Evolutionary conservation across 2,113 vertebrate genomes (phyloP), one percentile per base, ranked within the genome.

Genomic region (Montifringilla adamsi): DNA sequence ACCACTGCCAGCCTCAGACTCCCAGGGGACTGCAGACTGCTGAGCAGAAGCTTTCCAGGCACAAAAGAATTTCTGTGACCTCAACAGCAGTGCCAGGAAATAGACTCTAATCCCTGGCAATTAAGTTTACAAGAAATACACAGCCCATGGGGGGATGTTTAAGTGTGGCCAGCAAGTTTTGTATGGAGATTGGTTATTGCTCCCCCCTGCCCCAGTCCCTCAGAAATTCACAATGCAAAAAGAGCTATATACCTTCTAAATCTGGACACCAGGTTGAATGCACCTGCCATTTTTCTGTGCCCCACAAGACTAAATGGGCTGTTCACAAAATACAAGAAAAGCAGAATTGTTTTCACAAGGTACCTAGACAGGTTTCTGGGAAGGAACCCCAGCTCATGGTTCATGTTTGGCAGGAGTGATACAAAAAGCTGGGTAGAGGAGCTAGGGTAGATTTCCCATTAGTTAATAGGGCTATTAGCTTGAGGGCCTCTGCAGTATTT

Each of bases 61-160:
- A 83, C 43, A 44, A 72, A 83, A 53, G 79, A 77, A 72, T 43
- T 89, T 55, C 72, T 80, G 75, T 82, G 77, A 73, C 59, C 60
- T 95, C 43, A 82, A 43, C 3, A 28, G 58, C 15, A 2, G 55
- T 96, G 89, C 82, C 95, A 95, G 82, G 90, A 97, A 97, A 92
- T 58, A 77, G 92, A 89, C 70, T 62, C 35, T 87, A 95, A 96
- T 96, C 81, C 74, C 73, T 95, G 53, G 87, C 88, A 95, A 96
- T 94, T 95, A 94, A 81, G 63, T 95, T 97, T 96, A 96, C 72
- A 95, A 97, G 94, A 96, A 96, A 90, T 67, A 81, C 2, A 2
- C 62, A 83, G 92, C 72, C 93, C 81, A 35, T 75, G 69, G 83
- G 14, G 72, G 35, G 15, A 86, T 3, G 14, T 77, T 84, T 82